Evolutionary conservation across 2,797 vertebrate species (phyloP), one percentile per base, ranked within the genome.

Genomic region (Poecile montanus): DNA sequence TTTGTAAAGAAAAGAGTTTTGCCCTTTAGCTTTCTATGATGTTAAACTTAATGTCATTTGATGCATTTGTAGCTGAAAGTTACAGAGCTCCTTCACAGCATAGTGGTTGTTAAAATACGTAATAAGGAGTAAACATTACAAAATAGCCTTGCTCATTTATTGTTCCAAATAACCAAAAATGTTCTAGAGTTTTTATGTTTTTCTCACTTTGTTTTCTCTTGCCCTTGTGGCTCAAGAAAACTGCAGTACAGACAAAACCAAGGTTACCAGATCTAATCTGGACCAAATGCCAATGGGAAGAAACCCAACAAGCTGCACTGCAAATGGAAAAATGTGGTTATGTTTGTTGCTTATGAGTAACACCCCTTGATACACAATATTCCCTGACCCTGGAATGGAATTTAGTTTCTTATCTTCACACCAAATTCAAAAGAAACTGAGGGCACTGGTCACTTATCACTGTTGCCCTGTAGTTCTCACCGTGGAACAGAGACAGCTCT

Each of bases 61-160:
- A 40, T 6, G 9, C 78, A 48, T 63, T 88, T 76, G 38, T 54
- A 85, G 18, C 23, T 71, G 68, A 65, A 81, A 62, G 61, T 80
- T 86, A 63, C 38, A 85, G 51, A 76, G 8, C 38, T 94, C 29
- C 73, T 85, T 93, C 62, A 45, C 42, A 70, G 26, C 72, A 44
- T 22, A 57, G 27, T 40, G 30, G 29, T 83, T 83, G 36, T 74
- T 92, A 66, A 89, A 85, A 91, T 94, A 86, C 51, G 70, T 93
- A 85, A n/a, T 63, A 44, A 71, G 56, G 29, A 83, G 27, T 74
- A 78, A 93, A 78, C 38, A 51, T 40, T 89, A 34, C 53, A 63
- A 73, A 92, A 82, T 47, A 88, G 10, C 30, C 58, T 78, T 4
- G 4, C 21, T 92, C 25, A 53, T 85, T 71, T 45, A 57, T 81